A percentile compares a stretch with the other conserved stretches of the same genome.
Evolutionary conservation across 1,140 invertebrate species (phyloP).

Genomic region (Colletes latitarsis): DNA sequence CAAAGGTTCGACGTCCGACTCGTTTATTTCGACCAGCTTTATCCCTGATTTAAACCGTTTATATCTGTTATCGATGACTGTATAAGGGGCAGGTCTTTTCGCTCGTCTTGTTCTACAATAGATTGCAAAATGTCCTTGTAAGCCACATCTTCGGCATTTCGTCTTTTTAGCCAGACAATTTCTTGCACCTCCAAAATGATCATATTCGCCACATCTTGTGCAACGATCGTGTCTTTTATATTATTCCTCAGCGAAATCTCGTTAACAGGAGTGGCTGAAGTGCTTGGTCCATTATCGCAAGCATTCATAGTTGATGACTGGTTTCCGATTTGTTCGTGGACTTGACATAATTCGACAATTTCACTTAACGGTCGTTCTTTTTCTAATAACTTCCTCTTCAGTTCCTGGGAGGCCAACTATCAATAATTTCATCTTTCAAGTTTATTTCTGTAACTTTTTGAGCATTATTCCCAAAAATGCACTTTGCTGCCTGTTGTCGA

Average conservation of each 20-base stretch:
- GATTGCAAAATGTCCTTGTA: not conserved
- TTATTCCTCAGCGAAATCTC: too few species aligned
- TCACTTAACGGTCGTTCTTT: not conserved
- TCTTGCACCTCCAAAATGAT: not conserved
- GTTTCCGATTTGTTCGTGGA: not conserved
- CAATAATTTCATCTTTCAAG: not conserved
- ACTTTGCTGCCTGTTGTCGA: not conserved
- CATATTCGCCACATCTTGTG: too few species aligned
- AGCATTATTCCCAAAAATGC: not conserved
- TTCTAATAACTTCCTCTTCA: not conserved
- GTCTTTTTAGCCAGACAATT: not conserved
- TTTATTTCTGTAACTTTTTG: not conserved
- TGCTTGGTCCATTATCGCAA: too few species aligned
- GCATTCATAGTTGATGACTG: not conserved
- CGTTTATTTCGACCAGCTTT: too few species aligned
- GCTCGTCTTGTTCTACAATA: not conserved
- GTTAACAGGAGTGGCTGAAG: too few species aligned
- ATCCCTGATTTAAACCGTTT: too few species aligned
- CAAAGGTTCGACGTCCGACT: not conserved
- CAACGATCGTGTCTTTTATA: too few species aligned
- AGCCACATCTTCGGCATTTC: not conserved
- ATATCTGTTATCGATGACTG: too few species aligned
- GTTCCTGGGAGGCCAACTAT: not conserved
- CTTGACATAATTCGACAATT: slow-evolving; percentile 2
- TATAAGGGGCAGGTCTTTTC: not conserved